A percentile compares a stretch with the other conserved stretches of the same genome.
phyloP scores from a whole-genome alignment of 2,797 vertebrate species.

The Parambassis ranga region DNA sequence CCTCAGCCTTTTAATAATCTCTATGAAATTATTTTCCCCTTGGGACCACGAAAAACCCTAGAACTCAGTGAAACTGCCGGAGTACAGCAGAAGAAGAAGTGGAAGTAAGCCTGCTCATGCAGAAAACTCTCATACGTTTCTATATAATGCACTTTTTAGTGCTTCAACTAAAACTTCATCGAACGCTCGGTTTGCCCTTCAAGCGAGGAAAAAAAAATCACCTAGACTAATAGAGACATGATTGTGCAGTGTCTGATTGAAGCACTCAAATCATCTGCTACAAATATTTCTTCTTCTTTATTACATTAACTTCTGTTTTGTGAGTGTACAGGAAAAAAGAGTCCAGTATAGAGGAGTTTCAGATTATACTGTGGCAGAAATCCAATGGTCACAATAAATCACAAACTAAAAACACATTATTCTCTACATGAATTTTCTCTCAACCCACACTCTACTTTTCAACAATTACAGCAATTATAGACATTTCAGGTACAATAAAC shows the following conservation, averaged over 20 bases:
- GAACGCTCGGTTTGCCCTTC: slow-evolving; percentile 6
- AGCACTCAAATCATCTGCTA: neutral
- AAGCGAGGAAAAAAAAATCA: neutral
- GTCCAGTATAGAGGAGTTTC: too few relatives aligned
- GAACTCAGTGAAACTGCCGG: too few relatives aligned
- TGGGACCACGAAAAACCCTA: neutral
- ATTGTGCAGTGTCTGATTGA: neutral
- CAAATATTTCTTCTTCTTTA: neutral
- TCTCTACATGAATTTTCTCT: too few relatives aligned
- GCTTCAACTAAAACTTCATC: neutral
- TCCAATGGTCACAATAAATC: too few relatives aligned
- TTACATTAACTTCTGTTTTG: neutral
- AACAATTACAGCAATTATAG: too few relatives aligned
- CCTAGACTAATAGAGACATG: neutral
- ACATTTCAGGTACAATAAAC: too few relatives aligned
- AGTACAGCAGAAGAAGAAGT: too few relatives aligned
- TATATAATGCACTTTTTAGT: neutral
- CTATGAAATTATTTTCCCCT: too few relatives aligned
- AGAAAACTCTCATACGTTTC: neutral
- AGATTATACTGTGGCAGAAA: too few relatives aligned
- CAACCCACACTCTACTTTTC: too few relatives aligned
- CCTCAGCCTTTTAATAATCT: too few relatives aligned
- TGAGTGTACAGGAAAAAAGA: neutral
- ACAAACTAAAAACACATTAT: too few relatives aligned
- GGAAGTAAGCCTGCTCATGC: neutral